Conservation (phyloP, 2,113 vertebrate species). For the Neogale vison region DNA sequence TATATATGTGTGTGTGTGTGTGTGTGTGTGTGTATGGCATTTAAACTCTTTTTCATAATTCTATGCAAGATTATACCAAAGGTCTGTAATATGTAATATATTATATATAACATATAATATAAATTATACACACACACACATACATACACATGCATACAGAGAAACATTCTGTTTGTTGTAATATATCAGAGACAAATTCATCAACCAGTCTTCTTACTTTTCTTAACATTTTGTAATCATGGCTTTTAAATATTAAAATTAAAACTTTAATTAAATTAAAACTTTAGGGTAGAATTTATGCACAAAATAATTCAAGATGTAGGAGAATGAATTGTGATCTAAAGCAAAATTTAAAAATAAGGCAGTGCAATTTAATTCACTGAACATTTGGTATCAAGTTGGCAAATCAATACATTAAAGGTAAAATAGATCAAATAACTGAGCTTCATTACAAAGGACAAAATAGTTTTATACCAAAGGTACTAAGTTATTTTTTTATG, state of each 20-base stretch:
- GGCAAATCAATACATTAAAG: not conserved
- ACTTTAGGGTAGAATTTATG: not conserved
- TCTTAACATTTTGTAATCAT: not conserved
- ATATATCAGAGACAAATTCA: not conserved
- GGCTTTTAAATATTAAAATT: not conserved
- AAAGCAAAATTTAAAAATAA: not conserved
- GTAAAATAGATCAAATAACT: not conserved
- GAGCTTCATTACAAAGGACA: not conserved
- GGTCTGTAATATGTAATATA: too few species aligned
- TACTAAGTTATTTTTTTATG: not conserved
- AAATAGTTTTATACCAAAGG: not conserved
- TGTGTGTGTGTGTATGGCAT: too few species aligned
- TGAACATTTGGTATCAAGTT: not conserved
- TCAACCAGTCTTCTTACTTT: not conserved
- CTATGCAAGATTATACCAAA: too few species aligned
- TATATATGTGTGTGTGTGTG: not conserved
- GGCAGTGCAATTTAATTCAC: not conserved
- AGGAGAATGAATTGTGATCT: not conserved
- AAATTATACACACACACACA: too few species aligned
- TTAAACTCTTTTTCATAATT: too few species aligned
- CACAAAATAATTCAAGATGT: not conserved
- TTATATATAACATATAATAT: too few species aligned
- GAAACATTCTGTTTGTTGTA: not conserved
- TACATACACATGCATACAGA: not conserved
- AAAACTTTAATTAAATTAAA: not conserved